These are phyloP conservation scores for Brevimyrus niger DNA, from an alignment of 2,113 vertebrate genomes.

Conservation along the genomic window DNA sequence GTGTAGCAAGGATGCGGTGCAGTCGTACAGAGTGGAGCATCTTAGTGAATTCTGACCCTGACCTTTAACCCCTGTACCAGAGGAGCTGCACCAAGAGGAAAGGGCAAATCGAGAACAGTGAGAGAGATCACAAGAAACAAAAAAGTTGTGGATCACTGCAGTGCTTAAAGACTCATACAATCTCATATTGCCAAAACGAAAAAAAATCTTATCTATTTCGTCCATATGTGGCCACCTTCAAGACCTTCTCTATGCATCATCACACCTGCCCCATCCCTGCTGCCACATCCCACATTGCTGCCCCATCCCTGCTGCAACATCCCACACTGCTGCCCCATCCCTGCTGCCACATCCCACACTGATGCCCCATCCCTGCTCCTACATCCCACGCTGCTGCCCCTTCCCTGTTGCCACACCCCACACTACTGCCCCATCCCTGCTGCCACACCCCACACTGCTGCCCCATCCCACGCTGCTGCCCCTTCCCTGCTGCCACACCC, in stretches of 20 bases:
- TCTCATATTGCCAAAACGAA: not conserved
- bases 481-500: too few relatives aligned
- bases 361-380: not conserved
- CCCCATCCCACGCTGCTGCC: too few relatives aligned
- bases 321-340: not conserved
- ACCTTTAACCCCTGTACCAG: slow-evolving; percentile 13
- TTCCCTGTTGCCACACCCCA: not conserved
- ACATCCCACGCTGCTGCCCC: not conserved
- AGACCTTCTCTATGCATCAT: not conserved
- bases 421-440: too few relatives aligned
- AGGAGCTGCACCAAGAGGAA: slow-evolving; percentile 59
- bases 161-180: not conserved
- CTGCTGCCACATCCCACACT: not conserved
- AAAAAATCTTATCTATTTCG: not conserved
- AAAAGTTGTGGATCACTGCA: not conserved
- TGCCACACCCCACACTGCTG: too few relatives aligned
- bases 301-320: not conserved
- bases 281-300: not conserved
- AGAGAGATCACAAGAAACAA: not conserved
- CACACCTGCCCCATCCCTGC: not conserved
- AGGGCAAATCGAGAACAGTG: slow-evolving; percentile 30
- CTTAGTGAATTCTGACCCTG: not conserved
- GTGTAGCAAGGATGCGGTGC: not conserved
- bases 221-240: not conserved
- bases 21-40: not conserved